Evolutionary conservation across 2,888 invertebrate species (phyloP).

Genomic region (Augiades crinisus): DNA sequence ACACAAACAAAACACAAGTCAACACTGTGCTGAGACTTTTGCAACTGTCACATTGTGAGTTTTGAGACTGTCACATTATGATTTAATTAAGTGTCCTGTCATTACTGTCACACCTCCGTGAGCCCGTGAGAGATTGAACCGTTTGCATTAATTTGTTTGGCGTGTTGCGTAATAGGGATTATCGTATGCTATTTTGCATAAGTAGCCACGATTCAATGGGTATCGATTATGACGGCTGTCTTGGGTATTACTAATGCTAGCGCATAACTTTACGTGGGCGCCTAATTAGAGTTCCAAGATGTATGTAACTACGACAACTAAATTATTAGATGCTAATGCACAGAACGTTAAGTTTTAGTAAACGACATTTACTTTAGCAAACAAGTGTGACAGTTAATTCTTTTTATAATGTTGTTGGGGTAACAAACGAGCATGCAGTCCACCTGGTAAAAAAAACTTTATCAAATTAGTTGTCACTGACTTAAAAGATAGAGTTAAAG

Average conservation of each 20-base stretch:
- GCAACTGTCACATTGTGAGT: conserved; percentile 53
- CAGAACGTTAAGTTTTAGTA: too few relatives aligned
- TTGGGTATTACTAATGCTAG: not conserved
- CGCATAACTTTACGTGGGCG: too few relatives aligned
- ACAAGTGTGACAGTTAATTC: too few relatives aligned
- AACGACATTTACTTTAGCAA: too few relatives aligned
- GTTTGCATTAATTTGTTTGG: conserved; percentile 37
- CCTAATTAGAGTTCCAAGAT: too few relatives aligned
- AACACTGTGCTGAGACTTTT: conserved; percentile 45
- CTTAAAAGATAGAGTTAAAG: too few relatives aligned
- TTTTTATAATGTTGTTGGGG: too few relatives aligned
- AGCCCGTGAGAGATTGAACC: conserved; percentile 38
- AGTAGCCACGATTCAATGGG: not conserved
- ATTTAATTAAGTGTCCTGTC: conserved; percentile 55
- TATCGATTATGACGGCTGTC: not conserved
- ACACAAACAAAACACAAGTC: conserved; percentile 54
- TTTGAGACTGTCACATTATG: conserved; percentile 55
- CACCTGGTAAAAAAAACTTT: too few relatives aligned
- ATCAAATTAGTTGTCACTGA: too few relatives aligned
- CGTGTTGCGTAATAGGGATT: conserved; percentile 52
- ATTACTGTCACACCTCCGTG: conserved; percentile 47
- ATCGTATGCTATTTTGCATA: not conserved
- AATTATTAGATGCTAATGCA: too few relatives aligned
- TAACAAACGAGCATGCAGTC: too few relatives aligned
- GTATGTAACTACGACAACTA: too few relatives aligned